Percentiles rank a stretch among this genome's conserved stretches.
phyloP scores from a whole-genome alignment of 2,113 vertebrate species.

The Eurystomus gularis region DNA sequence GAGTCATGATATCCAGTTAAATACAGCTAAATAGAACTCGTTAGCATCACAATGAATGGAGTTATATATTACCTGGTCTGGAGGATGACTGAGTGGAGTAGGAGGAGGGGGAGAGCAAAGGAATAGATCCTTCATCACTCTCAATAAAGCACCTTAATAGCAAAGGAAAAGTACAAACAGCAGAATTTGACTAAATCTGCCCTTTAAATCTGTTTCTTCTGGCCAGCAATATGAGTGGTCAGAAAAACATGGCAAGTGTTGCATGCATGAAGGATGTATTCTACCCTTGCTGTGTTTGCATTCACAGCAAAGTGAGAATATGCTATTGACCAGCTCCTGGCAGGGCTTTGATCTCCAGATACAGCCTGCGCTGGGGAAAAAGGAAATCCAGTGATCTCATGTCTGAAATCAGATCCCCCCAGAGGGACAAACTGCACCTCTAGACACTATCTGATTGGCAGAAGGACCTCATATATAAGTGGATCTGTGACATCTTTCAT shows the following conservation, averaged over 20 bases:
- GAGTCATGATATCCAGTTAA: slow-evolving; percentile 82
- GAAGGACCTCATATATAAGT: neutral
- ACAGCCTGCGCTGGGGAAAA: slow-evolving; percentile 56
- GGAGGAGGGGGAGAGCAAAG: slow-evolving; percentile 3
- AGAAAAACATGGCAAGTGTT: slow-evolving; percentile 42
- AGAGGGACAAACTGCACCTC: neutral
- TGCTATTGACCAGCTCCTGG: slow-evolving; percentile 67
- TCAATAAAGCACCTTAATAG: slow-evolving; percentile 49
- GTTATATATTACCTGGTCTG: slow-evolving; percentile 79
- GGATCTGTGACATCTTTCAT: slow-evolving; percentile 15
- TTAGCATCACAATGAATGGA: slow-evolving; percentile 82
- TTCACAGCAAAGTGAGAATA: slow-evolving; percentile 67
- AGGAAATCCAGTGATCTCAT: slow-evolving; percentile 73
- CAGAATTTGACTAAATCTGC: slow-evolving; percentile 63
- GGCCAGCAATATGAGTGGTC: slow-evolving; percentile 64
- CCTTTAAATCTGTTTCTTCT: slow-evolving; percentile 58
- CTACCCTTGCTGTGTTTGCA: slow-evolving; percentile 64
- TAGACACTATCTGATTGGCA: slow-evolving; percentile 63
- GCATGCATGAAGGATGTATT: slow-evolving; percentile 67
- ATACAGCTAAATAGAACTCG: slow-evolving; percentile 81
- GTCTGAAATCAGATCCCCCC: slow-evolving; percentile 59
- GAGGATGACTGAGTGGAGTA: slow-evolving; percentile 56
- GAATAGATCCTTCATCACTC: slow-evolving; percentile 58
- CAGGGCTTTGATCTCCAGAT: slow-evolving; percentile 79
- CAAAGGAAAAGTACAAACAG: slow-evolving; percentile 51